Base-by-base conservation (phyloP, 2,797 vertebrate genomes). In the Alectoris magna region DNA sequence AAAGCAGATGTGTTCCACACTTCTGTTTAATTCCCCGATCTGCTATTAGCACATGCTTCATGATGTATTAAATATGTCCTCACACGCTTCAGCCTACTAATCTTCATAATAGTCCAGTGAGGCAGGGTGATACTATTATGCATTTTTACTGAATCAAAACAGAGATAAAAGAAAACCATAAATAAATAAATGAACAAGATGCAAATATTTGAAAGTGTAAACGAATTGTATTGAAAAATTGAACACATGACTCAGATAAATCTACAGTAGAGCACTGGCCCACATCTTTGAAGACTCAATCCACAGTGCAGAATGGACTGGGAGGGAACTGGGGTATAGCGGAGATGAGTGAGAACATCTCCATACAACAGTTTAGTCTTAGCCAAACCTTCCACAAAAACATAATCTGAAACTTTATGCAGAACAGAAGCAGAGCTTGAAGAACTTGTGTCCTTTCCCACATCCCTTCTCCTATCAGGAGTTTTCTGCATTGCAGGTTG, bases 1-100 rank as follows among this genome's bases (percentile, higher is more conserved):
- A 83, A 73, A 91, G 48, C 78, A 94, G 91, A 93, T 93, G 60
- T 83, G 60, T 62, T 92, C 56, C 73, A 51, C 58, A 60, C 38
- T 87, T 92, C 66, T 80, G 87, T 75, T 82, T 92, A 44, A 85
- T 87, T 83, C 10, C 34, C 13, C 44, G 77, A 0, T 82, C 75
- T 14, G 64, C 3, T 67, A 56, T 73, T 79, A 87, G 29, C 77
- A 79, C 1, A 0, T 58, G 56, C 14, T 87, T 67, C 82, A 29
- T 14, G 55, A 66, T n/a, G 71, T 19, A 43, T 77, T 49, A 89
- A 89, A 71, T 60, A 59, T 2, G 26, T 74, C 46, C 53, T 86
- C 73, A 36, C 14, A 53, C 1, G 0, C n/a, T 83, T 74, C 79
- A 83, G 19, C 1, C 53, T 31, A 21, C 26, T 38, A 51, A 68